Evolutionary conservation across 2,888 invertebrate species (phyloP).

Genomic region (Zele albiditarsus): DNA sequence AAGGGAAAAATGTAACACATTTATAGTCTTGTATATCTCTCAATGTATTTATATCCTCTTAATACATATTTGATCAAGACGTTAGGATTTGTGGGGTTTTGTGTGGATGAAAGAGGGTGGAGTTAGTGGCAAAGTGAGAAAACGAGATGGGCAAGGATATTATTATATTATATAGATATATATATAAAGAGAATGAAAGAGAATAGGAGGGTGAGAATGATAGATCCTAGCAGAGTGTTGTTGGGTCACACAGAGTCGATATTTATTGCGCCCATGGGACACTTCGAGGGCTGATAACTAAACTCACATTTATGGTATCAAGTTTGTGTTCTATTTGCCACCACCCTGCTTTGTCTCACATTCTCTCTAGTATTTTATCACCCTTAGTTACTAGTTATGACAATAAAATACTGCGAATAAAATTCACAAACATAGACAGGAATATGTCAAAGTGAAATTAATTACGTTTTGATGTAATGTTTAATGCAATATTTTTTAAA

Average conservation of each 20-base stretch:
- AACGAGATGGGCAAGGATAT: conserved; percentile 45
- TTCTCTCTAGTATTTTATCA: not conserved
- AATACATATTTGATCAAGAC: conserved; percentile 63
- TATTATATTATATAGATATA: conserved; percentile 27
- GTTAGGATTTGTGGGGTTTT: conserved; percentile 37
- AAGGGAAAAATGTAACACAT: conserved; percentile 36
- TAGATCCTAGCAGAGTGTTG: conserved; percentile 54
- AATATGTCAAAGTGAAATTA: not conserved
- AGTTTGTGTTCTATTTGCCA: conserved; percentile 45
- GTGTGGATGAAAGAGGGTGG: conserved; percentile 26
- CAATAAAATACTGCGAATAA: not conserved
- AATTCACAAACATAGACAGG: not conserved
- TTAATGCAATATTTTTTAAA: too few relatives aligned
- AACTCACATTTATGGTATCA: conserved; percentile 62
- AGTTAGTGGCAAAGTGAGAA: conserved; percentile 2
- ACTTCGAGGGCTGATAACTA: conserved; percentile 62
- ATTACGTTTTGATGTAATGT: not conserved
- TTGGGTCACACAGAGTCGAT: conserved; percentile 55
- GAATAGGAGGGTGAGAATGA: conserved; percentile 4
- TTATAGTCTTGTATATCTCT: conserved; percentile 44
- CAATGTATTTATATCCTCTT: conserved; percentile 33
- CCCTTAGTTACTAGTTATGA: not conserved
- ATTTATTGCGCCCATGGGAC: conserved; percentile 66
- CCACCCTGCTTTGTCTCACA: not conserved
- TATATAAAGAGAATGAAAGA: conserved; percentile 21